A percentile compares a stretch with the other conserved stretches of the same genome.
Evolutionary conservation across 1,140 invertebrate species (phyloP).

Genomic region (Stenopsyche tienmushanensis): DNA sequence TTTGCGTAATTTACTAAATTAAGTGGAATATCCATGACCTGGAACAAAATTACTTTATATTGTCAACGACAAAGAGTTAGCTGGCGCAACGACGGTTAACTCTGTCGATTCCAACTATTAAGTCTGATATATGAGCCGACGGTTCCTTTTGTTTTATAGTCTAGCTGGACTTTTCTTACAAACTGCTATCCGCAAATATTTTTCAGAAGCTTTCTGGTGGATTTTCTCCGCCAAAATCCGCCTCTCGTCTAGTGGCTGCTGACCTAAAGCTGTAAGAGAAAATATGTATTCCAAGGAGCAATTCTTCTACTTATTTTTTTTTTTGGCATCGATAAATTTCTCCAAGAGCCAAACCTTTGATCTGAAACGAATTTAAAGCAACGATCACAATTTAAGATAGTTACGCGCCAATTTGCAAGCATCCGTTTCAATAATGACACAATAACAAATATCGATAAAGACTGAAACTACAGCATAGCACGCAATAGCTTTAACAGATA

Average conservation of each 20-base stretch:
- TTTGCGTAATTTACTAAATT: no score
- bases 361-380: no score
- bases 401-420: no score
- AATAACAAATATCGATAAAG: no score
- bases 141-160: slow-evolving; percentile 33
- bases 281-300: slow-evolving; percentile 6
- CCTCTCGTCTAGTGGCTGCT: not conserved
- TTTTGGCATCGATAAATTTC: no score
- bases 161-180: slow-evolving; percentile 29
- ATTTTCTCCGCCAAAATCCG: slow-evolving; percentile 19
- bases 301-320: no score
- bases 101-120: slow-evolving; percentile 23
- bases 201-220: slow-evolving; percentile 30
- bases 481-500: no score
- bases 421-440: no score
- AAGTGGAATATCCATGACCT: no score
- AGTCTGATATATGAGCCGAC: slow-evolving; percentile 20
- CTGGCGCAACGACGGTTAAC: not conserved
- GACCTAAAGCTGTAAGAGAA: not conserved
- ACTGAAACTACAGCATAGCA: no score
- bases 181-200: slow-evolving; percentile 39
- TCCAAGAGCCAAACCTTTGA: no score
- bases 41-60: not conserved
- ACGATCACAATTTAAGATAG: no score
- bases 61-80: not conserved